These are phyloP conservation scores for Lanius ludovicianus DNA, from an alignment of 2,113 vertebrate species.

Conservation along the genomic window DNA sequence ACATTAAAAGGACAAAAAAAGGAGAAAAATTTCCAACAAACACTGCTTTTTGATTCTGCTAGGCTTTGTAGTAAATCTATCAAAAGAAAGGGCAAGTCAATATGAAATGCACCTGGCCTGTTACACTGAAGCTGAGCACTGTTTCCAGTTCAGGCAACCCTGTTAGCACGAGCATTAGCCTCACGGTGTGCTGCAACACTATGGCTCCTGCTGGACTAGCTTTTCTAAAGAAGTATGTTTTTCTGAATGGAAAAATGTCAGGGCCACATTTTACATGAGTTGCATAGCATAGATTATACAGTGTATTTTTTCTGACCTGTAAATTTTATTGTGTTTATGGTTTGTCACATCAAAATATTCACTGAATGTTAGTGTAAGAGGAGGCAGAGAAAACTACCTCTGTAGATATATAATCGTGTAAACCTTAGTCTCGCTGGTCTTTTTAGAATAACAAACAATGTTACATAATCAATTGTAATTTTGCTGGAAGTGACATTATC, in stretches of 20 bases:
- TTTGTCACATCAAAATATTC: background rate
- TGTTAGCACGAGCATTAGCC: background rate
- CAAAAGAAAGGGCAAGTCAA: background rate
- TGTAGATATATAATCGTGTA: background rate
- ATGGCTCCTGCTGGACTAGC: background rate
- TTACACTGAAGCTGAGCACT: background rate
- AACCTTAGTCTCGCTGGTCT: background rate
- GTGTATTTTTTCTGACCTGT: background rate
- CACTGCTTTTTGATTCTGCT: background rate
- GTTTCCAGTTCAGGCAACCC: background rate
- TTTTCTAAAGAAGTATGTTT: background rate
- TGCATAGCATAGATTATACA: background rate
- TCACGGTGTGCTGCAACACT: background rate
- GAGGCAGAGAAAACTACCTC: background rate
- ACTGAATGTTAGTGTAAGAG: background rate
- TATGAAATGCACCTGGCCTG: background rate
- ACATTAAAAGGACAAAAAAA: background rate
- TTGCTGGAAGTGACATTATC: slow-evolving; percentile 17
- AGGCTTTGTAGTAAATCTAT: background rate
- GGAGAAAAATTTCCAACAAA: background rate
- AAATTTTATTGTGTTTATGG: background rate
- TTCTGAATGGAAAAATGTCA: background rate
- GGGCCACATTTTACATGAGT: background rate
- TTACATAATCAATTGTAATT: slow-evolving; percentile 18
- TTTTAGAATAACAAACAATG: slow-evolving; percentile 16